Evolutionary conservation across 2,113 vertebrate species (phyloP).

Genomic region (Microtus montanus): DNA sequence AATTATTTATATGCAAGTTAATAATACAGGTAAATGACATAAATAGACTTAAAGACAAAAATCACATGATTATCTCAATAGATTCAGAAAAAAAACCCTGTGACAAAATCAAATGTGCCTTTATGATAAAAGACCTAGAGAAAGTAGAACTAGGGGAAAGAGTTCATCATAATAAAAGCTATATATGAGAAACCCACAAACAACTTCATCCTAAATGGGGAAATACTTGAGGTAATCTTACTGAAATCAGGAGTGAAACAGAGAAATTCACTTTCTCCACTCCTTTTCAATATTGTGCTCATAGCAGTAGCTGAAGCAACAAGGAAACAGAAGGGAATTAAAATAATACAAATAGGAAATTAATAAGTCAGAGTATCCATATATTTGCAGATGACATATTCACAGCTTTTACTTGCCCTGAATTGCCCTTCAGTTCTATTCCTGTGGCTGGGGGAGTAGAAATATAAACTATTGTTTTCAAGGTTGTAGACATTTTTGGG

Average conservation of each 20-base stretch:
- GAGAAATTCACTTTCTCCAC: no score
- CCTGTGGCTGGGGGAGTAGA: conserved; percentile 2
- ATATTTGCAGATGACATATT: not conserved
- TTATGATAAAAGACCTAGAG: not conserved
- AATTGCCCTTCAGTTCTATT: conserved; percentile 44
- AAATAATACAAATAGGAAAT: not conserved
- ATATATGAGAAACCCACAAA: not conserved
- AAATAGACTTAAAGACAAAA: not conserved
- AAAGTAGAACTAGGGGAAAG: not conserved
- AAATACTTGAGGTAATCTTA: not conserved
- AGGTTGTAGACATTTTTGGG: conserved; percentile 39
- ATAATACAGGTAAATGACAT: not conserved
- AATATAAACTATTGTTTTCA: not conserved
- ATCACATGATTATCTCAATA: not conserved
- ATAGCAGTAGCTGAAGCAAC: not conserved
- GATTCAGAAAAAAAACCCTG: not conserved
- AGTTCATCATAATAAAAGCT: not conserved
- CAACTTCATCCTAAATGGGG: not conserved
- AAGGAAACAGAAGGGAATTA: not conserved
- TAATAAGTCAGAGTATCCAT: not conserved
- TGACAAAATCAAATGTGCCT: not conserved
- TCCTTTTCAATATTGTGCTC: not conserved
- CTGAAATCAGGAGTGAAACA: not conserved
- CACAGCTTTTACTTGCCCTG: not conserved
- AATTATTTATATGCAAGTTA: not conserved